These are phyloP conservation scores for Hypomecis atomaria DNA, from an alignment of 2,888 invertebrate genomes.

Conservation along the genomic window DNA sequence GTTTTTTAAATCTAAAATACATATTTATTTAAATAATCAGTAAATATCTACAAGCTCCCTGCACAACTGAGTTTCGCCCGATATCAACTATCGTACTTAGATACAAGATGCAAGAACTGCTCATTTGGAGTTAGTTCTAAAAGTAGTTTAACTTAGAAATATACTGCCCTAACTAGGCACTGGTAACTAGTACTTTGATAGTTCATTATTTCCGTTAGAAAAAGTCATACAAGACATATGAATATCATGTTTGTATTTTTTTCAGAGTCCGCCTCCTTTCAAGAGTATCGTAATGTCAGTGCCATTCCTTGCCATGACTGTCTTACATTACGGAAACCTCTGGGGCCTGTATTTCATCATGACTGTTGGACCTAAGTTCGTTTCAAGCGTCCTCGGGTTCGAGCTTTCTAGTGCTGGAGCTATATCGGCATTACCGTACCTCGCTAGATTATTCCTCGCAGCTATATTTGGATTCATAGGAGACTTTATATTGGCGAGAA, in stretches of 20 bases:
- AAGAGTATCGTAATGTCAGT: slow-evolving; percentile 85
- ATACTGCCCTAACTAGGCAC: too few relatives aligned
- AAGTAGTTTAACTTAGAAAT: too few relatives aligned
- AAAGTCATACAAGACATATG: too few relatives aligned
- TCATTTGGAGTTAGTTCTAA: too few relatives aligned
- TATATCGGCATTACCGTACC: slow-evolving; percentile 88
- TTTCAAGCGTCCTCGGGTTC: slow-evolving; percentile 89
- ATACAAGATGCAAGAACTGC: too few relatives aligned
- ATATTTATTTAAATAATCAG: too few relatives aligned
- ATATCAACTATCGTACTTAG: too few relatives aligned
- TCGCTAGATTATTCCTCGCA: slow-evolving; percentile 87
- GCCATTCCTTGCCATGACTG: slow-evolving; percentile 87
- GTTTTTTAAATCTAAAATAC: too few relatives aligned
- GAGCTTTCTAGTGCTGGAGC: slow-evolving; percentile 88
- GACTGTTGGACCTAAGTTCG: slow-evolving; percentile 90
- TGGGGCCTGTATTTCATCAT: slow-evolving; percentile 91
- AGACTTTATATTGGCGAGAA: slow-evolving; percentile 82
- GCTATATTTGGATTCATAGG: slow-evolving; percentile 89
- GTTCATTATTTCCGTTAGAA: too few relatives aligned
- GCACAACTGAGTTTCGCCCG: too few relatives aligned
- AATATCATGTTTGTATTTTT: slow-evolving; percentile 37
- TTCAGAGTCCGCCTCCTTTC: slow-evolving; percentile 87
- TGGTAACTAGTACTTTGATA: too few relatives aligned
- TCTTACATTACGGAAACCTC: slow-evolving; percentile 90
- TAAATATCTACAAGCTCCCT: too few relatives aligned